Base-by-base conservation (phyloP, 2,888 invertebrate species). In the Trilocha varians region DNA sequence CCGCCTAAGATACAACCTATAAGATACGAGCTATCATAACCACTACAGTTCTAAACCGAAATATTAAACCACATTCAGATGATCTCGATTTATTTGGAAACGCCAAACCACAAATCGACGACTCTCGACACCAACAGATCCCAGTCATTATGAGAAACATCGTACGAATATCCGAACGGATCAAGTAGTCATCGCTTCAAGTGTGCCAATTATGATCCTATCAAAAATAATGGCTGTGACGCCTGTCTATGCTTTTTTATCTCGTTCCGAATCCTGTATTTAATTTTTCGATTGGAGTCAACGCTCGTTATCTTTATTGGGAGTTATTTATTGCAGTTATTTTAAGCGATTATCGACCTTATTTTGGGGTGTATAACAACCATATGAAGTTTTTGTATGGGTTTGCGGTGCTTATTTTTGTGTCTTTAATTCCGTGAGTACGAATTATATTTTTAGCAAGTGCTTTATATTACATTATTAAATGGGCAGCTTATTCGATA, bases 141-240 rank as follows among this genome's bases (percentile, higher is more conserved):
- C 34, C 39, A 34, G 44, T 49, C 42, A 42, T 40, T 49, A 41
- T 15, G 39, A 41, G 47, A 43, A 50, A 53, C 45, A 38, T 38
- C 5, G 44, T 53, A 50, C 53, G 50, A 55, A 51, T 47, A 55
- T 53, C 38, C 44, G 44, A 50, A 32, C 25, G 46, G 47, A 50
- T 52, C 51, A 50, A 61, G 52, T 52, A 45, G 52, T 57, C 53
- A 60, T 57, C 53, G 59, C 50, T 47, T 48, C 43, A 50, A 66
- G 59, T 56, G 62, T 57, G 51, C 66, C 68, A 71, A 70, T 72
- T 70, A 70, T 52, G 49, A 45, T 45, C 43, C 60, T 55, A 61
- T 58, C 58, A 60, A 69, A 68, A 62, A 64, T 62, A 64, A 58
- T 55, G 55, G 52, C 38, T 44, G 36, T 44, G 42, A 42, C 45